These are phyloP conservation scores for Coreoperca whiteheadi DNA, from an alignment of 2,113 vertebrate species.

Conservation along the genomic window DNA sequence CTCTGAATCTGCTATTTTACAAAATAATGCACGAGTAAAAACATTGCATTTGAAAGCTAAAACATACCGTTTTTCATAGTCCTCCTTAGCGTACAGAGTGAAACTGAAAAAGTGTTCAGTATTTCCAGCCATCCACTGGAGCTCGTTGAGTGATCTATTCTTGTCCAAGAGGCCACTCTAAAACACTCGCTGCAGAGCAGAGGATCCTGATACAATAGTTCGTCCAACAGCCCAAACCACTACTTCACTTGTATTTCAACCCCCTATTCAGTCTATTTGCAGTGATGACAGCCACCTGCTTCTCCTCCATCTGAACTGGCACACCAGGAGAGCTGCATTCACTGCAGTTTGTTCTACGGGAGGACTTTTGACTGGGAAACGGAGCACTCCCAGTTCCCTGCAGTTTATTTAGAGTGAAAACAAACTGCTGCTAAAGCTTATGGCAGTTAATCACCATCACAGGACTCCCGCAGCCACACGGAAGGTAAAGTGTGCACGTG, in stretches of 20 bases:
- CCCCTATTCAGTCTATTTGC: conserved; percentile 28
- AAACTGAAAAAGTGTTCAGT: conserved; percentile 37
- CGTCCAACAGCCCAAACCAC: conserved; percentile 52
- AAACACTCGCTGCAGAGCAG: conserved; percentile 58
- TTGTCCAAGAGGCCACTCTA: conserved; percentile 63
- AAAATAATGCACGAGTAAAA: not conserved
- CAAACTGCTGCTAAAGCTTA: conserved; percentile 53
- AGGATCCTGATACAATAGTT: conserved; percentile 62
- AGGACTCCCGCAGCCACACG: not conserved
- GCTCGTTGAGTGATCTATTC: conserved; percentile 67
- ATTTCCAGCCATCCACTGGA: conserved; percentile 44
- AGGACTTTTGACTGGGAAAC: conserved; percentile 23
- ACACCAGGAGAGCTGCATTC: conserved; percentile 34
- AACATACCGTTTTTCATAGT: conserved; percentile 44
- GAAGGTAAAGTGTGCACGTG: conserved; percentile 8
- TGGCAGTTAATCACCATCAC: conserved; percentile 41
- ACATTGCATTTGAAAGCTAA: not conserved
- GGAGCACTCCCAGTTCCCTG: conserved; percentile 36
- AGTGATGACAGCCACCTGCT: conserved; percentile 73
- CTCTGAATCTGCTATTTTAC: not conserved
- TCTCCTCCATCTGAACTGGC: conserved; percentile 59
- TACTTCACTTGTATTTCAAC: conserved; percentile 57
- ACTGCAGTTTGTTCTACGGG: conserved; percentile 37
- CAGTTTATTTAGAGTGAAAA: conserved; percentile 68
- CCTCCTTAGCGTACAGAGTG: conserved; percentile 38